These are phyloP conservation scores for Brachionus paranguensis DNA, from an alignment of 1,140 invertebrate species.

Conservation along the genomic window DNA sequence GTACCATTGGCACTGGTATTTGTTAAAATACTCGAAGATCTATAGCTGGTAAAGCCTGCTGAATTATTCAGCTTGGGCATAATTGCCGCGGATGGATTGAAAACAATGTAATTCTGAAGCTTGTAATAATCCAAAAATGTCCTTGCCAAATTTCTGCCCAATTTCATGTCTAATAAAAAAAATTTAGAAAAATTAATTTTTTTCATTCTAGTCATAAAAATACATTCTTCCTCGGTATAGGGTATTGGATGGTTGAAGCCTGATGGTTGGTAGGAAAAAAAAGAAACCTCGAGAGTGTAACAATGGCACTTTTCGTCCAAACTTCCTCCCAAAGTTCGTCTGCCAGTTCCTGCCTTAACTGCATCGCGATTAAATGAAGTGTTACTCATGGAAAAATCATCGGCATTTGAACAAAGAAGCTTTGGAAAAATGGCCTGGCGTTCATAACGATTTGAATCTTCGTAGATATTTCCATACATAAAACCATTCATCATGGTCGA, in stretches of 20 bases:
- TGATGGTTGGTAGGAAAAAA: slow-evolving; percentile 71
- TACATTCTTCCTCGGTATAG: slow-evolving; percentile 70
- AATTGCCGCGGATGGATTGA: slow-evolving; percentile 49
- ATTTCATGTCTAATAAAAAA: slow-evolving; percentile 59
- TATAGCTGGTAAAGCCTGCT: background rate
- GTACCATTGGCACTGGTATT: background rate
- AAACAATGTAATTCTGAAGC: slow-evolving; percentile 63
- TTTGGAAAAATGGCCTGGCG: slow-evolving; percentile 72
- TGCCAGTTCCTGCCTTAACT: slow-evolving; percentile 74
- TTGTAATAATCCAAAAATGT: slow-evolving; percentile 75
- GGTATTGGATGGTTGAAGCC: slow-evolving; percentile 59
- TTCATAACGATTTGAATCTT: slow-evolving; percentile 62
- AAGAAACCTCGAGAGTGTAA: slow-evolving; percentile 77
- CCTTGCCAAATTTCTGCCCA: slow-evolving; percentile 69
- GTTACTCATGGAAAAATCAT: slow-evolving; percentile 72
- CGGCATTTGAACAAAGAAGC: slow-evolving; percentile 71
- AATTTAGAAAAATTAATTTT: background rate
- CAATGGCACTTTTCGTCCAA: slow-evolving; percentile 71
- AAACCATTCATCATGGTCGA: slow-evolving; percentile 83
- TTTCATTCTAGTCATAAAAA: background rate
- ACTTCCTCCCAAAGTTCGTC: slow-evolving; percentile 62
- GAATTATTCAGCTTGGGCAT: slow-evolving; percentile 44
- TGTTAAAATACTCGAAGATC: background rate
- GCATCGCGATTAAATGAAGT: slow-evolving; percentile 83
- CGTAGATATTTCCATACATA: slow-evolving; percentile 90